Evolutionary conservation across 2,113 vertebrate genomes (phyloP).

Genomic region (Uria lomvia): DNA sequence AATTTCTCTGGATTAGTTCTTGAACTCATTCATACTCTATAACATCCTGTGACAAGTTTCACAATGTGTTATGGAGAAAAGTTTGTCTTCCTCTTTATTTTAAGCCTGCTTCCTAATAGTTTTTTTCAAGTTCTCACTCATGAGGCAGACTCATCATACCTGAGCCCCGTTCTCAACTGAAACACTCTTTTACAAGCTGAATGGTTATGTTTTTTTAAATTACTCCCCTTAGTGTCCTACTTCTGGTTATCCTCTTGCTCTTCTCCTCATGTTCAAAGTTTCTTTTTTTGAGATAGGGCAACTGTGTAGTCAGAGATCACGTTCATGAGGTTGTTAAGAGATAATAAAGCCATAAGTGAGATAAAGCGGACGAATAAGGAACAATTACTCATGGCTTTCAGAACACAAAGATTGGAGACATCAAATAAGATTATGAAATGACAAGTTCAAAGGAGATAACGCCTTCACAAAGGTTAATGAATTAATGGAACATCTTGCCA

Average conservation of each 20-base stretch:
- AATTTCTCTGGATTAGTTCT: background rate
- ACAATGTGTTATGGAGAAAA: background rate
- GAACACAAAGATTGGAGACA: background rate
- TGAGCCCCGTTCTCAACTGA: background rate
- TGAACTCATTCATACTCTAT: background rate
- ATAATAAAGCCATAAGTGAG: background rate
- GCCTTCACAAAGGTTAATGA: background rate
- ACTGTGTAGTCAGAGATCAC: background rate
- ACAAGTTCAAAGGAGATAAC: background rate
- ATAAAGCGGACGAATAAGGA: background rate
- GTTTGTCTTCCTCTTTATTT: background rate
- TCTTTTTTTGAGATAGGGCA: background rate
- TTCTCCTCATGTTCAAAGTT: background rate
- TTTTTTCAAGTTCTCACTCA: background rate
- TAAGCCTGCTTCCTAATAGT: background rate
- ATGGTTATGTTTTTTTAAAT: background rate
- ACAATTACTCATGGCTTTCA: background rate
- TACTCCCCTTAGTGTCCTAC: background rate
- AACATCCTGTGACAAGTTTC: background rate
- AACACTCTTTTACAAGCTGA: background rate
- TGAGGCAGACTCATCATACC: background rate
- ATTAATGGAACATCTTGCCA: background rate
- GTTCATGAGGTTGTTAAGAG: background rate
- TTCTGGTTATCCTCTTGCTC: background rate
- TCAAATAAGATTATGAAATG: background rate